Conservation (phyloP, 2,888 invertebrate species). For the Prosopocoilus inquinatus region DNA sequence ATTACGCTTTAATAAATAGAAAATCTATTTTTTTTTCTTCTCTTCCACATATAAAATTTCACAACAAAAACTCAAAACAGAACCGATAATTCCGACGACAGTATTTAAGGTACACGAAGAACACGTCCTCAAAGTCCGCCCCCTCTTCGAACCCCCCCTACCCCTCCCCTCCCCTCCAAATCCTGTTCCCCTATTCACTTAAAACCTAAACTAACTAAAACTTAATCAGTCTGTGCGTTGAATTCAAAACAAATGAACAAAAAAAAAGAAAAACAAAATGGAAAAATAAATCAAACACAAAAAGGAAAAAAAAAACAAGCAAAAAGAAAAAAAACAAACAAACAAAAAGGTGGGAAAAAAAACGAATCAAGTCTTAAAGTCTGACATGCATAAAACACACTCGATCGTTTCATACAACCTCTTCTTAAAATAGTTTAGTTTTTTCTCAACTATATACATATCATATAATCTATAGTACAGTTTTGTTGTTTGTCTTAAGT, state of each 20-base stretch:
- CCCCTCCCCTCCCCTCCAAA: too few species aligned
- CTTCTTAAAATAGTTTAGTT: constrained; percentile 13
- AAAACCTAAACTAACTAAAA: constrained; percentile 4
- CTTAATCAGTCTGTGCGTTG: constrained; percentile 20
- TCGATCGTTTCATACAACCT: constrained; percentile 8
- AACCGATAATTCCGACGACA: constrained; percentile 4
- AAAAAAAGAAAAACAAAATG: not conserved
- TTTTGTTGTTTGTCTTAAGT: too few species aligned
- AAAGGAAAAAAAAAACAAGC: constrained; percentile 5
- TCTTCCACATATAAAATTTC: constrained; percentile 18
- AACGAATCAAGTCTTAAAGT: not conserved
- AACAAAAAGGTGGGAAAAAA: not conserved
- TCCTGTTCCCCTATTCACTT: too few species aligned
- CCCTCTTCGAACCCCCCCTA: too few species aligned
- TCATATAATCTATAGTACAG: not conserved
- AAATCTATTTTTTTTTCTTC: constrained; percentile 11
- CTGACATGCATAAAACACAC: constrained; percentile 4
- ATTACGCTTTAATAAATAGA: constrained; percentile 17
- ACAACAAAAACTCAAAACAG: constrained; percentile 11
- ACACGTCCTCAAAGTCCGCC: too few species aligned
- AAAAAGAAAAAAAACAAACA: constrained; percentile 4
- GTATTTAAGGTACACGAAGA: constrained; percentile 18
- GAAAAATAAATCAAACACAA: not conserved
- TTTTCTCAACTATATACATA: constrained; percentile 16
- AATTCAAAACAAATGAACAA: constrained; percentile 9